These are phyloP conservation scores for Pegoplata infirma DNA, from an alignment of 2,888 invertebrate species.

Conservation along the genomic window DNA sequence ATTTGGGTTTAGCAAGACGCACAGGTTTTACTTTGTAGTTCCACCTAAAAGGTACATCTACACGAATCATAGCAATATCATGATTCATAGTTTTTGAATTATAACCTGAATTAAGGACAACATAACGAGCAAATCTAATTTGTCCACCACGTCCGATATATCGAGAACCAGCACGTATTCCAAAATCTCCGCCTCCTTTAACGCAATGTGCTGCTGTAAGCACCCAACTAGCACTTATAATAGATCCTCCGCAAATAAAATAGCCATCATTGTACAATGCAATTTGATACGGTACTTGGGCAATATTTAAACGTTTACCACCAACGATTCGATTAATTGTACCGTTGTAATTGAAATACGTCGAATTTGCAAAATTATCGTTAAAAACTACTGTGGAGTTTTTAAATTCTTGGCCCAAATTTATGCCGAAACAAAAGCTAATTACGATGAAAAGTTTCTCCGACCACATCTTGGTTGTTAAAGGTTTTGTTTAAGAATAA, in stretches of 20 bases:
- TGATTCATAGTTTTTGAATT: background rate
- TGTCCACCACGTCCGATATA: background rate
- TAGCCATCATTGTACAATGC: background rate
- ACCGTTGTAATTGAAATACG: background rate
- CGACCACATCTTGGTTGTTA: conserved; percentile 16
- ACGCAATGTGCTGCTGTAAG: conserved; percentile 37
- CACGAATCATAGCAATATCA: conserved; percentile 21
- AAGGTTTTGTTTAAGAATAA: background rate
- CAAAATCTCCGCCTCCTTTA: background rate
- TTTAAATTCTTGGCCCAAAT: background rate
- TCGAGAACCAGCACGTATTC: conserved; percentile 18
- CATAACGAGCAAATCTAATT: background rate
- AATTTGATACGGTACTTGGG: conserved; percentile 1
- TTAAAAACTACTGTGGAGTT: background rate
- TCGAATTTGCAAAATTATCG: background rate
- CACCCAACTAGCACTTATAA: conserved; percentile 16
- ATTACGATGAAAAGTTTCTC: background rate
- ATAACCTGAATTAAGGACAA: background rate
- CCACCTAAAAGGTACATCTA: background rate
- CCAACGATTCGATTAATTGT: conserved; percentile 26
- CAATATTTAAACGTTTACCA: conserved; percentile 11
- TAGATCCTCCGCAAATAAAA: conserved; percentile 30
- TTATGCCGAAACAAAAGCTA: background rate
- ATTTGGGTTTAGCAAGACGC: background rate
- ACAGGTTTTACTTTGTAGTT: background rate